Evolutionary conservation across 2,888 invertebrate species (phyloP).

Genomic region (Noctua pronuba): DNA sequence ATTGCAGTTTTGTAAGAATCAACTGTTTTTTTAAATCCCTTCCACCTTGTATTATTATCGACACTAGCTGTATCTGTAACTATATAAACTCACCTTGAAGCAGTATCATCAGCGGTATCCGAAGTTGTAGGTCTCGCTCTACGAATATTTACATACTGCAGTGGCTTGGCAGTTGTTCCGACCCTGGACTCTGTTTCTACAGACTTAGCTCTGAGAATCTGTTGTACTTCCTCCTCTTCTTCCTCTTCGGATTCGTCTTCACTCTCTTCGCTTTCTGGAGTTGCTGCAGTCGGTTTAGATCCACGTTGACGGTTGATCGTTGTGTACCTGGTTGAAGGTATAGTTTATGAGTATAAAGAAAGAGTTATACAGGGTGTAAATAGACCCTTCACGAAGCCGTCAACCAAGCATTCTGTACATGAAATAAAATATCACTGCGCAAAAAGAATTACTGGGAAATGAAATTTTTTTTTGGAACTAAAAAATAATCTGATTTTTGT

Average conservation of each 20-base stretch:
- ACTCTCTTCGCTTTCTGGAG: constrained; percentile 73
- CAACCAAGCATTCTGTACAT: too few relatives aligned
- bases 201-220: constrained; percentile 71
- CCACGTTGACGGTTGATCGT: constrained; percentile 91
- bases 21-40: too few relatives aligned
- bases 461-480: too few relatives aligned
- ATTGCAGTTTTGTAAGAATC: too few relatives aligned
- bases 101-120: constrained; percentile 83
- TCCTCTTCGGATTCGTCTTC: constrained; percentile 74
- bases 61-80: neutral
- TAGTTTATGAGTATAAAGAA: neutral
- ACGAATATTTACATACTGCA: constrained; percentile 93
- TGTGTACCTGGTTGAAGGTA: constrained; percentile 84
- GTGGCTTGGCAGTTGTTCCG: constrained; percentile 81
- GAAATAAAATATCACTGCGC: too few relatives aligned
- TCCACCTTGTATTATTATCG: too few relatives aligned
- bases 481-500: too few relatives aligned
- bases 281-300: constrained; percentile 78
- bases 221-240: constrained; percentile 71
- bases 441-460: too few relatives aligned
- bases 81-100: constrained; percentile 78
- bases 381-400: too few relatives aligned
- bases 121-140: constrained; percentile 90
- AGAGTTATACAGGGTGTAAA: too few relatives aligned
- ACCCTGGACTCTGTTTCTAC: constrained; percentile 72